These are phyloP conservation scores for Astreopora myriophthalma DNA, from an alignment of 64 coral and sea anemone species.

Conservation along the genomic window DNA sequence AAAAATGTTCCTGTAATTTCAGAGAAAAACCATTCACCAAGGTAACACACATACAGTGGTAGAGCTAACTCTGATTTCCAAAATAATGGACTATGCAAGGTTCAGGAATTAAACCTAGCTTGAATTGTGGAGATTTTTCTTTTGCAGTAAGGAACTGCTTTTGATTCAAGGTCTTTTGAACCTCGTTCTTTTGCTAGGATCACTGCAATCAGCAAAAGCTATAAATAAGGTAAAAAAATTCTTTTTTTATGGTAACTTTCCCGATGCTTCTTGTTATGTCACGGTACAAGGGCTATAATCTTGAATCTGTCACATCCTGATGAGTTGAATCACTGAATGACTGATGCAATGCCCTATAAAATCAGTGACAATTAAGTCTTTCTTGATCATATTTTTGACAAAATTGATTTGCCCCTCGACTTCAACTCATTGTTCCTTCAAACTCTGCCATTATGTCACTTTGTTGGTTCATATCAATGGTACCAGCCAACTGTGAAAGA, in stretches of 20 bases:
- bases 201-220: constrained; percentile 52
- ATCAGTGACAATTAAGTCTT: neutral
- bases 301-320: neutral
- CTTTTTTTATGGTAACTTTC: neutral
- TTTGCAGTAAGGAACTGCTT: neutral
- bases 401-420: neutral
- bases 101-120: neutral
- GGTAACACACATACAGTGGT: too few relatives aligned
- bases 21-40: too few relatives aligned
- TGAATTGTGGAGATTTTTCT: neutral
- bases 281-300: neutral
- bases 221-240: constrained; percentile 72
- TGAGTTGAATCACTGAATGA: neutral
- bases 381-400: neutral
- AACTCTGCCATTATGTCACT: constrained; percentile 97
- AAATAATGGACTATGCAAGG: neutral
- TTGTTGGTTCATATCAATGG: constrained; percentile 92
- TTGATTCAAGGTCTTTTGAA: neutral
- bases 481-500: constrained; percentile 80
- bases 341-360: neutral
- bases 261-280: neutral
- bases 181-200: neutral
- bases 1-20: too few relatives aligned
- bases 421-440: constrained; percentile 58
- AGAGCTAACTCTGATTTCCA: neutral